Conservation (phyloP, 2,797 vertebrate species). For the Danio choprae region DNA sequence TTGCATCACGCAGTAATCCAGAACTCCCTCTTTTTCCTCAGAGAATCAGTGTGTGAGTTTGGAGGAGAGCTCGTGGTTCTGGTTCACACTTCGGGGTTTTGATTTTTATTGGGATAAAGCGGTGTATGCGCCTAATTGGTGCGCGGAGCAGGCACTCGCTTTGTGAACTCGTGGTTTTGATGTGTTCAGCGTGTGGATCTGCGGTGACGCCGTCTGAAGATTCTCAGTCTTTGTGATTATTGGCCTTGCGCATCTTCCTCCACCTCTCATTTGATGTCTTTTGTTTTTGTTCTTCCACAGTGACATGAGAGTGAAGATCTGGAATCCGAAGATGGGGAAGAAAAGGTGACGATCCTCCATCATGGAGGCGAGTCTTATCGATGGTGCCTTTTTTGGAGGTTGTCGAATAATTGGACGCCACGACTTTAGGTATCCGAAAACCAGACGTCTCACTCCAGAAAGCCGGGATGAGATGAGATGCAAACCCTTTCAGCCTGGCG, state of each 20-base stretch:
- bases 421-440: neutral
- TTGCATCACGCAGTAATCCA: neutral
- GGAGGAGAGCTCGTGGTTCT: constrained; percentile 1
- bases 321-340: constrained; percentile 81
- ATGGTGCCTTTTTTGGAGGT: constrained; percentile 54
- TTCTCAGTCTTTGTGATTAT: constrained; percentile 29
- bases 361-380: constrained; percentile 26
- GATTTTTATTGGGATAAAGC: constrained; percentile 50
- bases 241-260: neutral
- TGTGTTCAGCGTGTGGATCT: constrained; percentile 51
- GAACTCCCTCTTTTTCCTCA: neutral
- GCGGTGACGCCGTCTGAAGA: constrained; percentile 59
- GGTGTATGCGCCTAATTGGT: constrained; percentile 41
- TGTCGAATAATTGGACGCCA: constrained; percentile 46
- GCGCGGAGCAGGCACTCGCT: constrained; percentile 23
- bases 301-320: constrained; percentile 95
- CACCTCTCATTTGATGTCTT: constrained; percentile 48
- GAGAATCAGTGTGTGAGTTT: neutral
- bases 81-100: constrained; percentile 37
- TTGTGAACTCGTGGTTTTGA: constrained; percentile 50
- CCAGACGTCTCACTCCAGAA: constrained; percentile 15
- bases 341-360: constrained; percentile 76
- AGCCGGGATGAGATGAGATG: neutral
- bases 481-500: neutral
- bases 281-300: constrained; percentile 71